Base-by-base conservation (phyloP, 2,797 vertebrate species). In the Prionace glauca region DNA sequence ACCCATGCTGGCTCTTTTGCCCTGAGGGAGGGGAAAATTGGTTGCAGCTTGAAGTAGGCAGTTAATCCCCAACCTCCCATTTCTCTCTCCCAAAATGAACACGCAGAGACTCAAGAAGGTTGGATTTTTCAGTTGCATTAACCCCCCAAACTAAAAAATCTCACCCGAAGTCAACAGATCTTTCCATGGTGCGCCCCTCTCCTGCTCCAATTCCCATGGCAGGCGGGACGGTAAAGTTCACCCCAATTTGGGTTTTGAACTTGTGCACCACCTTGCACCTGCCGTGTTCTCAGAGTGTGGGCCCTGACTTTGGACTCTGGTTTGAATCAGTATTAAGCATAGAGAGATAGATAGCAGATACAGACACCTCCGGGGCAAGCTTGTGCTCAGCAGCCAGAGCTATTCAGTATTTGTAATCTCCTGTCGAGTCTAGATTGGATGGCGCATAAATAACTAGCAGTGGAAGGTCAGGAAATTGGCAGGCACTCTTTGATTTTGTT, bases 381-480 rank as follows among this genome's bases (percentile, higher is more conserved):
- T 84, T 84, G 86, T 88, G 50, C 45, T 88, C 50, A 88, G 7
- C 45, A 50, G 86, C 50, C 86, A 87, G 45, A 87, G 11, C 41
- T 18, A 24, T 87, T 36, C 84, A 26, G 84, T 87, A 20, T n/a
- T 81, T 41, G n/a, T 81, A 56, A 87, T 87, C 84, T 56, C 84
- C 45, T 87, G 41, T 26, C 86, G 50, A 88, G 86, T 88, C 22
- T 88, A 60, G 22, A 88, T 88, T 88, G 86, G 86, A 11, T 9
- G 50, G 56, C 26, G 26, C 50, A 88, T 88, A 88, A 88, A 88
- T 88, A 56, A 56, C 50, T 29, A 56, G 45, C 45, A 56, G 50
- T 88, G 26, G 86, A 88, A 88, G 86, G 86, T 88, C 86, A 88
- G 86, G 86, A 88, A 88, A 56, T 88, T 56, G 86, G 86, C 86